Conservation (phyloP, 2,113 vertebrate species). For the Mobula birostris region DNA sequence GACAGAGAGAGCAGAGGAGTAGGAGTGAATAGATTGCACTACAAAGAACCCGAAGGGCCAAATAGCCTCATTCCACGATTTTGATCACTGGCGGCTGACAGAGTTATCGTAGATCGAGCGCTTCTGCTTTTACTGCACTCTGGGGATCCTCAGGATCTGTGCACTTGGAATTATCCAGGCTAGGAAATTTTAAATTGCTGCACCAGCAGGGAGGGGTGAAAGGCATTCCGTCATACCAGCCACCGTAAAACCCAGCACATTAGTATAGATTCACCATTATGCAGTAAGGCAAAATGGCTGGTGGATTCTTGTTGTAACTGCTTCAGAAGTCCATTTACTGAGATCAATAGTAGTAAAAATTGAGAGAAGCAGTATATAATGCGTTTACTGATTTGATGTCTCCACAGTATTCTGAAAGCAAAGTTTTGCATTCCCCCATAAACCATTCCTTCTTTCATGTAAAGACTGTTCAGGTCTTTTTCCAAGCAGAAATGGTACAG, state of each 20-base stretch:
- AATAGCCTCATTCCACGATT: no score
- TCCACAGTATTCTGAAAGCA: neutral
- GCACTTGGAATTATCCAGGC: neutral
- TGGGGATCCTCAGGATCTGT: conserved; percentile 52
- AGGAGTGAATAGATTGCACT: no score
- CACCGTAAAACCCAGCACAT: neutral
- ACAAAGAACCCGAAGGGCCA: no score
- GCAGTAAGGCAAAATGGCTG: neutral
- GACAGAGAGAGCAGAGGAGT: no score
- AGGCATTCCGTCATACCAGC: neutral
- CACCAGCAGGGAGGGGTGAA: neutral
- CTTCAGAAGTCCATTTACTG: no score
- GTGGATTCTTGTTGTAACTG: no score
- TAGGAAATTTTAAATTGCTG: neutral
- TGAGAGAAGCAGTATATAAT: neutral
- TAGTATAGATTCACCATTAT: neutral
- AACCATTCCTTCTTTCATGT: no score
- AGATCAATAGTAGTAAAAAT: neutral
- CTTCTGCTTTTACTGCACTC: conserved; percentile 63
- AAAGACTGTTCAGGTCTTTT: no score
- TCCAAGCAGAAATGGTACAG: no score
- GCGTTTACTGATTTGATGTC: neutral
- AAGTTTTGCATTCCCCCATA: neutral
- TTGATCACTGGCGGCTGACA: conserved; percentile 60
- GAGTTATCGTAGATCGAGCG: conserved; percentile 51